Evolutionary conservation across 2,113 vertebrate genomes (phyloP).

Genomic region (Alectura lathami): DNA sequence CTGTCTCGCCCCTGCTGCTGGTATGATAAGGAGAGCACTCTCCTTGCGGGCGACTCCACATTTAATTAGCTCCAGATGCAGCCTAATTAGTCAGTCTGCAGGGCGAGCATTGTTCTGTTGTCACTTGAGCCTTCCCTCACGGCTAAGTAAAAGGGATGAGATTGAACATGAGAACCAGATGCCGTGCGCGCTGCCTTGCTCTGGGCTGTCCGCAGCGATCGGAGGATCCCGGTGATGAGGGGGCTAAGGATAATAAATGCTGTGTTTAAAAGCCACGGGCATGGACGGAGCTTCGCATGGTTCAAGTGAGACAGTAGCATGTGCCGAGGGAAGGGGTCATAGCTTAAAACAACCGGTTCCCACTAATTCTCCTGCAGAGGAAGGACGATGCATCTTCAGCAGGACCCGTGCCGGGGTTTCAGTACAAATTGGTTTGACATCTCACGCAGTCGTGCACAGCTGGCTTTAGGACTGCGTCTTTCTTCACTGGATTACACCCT

Average conservation of each 20-base stretch:
- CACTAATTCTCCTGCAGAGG: neutral
- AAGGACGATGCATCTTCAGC: neutral
- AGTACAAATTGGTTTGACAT: neutral
- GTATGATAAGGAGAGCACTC: slow-evolving; percentile 76
- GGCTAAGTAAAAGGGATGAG: slow-evolving; percentile 46
- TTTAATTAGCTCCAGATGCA: slow-evolving; percentile 96
- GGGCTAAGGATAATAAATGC: slow-evolving; percentile 64
- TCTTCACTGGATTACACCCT: neutral
- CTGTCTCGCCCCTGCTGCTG: slow-evolving; percentile 63
- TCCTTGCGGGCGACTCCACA: slow-evolving; percentile 77
- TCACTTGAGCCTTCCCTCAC: slow-evolving; percentile 73
- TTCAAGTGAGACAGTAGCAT: slow-evolving; percentile 74
- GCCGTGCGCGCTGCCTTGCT: neutral
- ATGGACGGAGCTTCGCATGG: slow-evolving; percentile 52
- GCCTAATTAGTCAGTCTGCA: slow-evolving; percentile 82
- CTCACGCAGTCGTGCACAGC: neutral
- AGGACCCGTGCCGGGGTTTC: neutral
- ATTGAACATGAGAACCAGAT: slow-evolving; percentile 62
- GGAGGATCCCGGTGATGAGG: slow-evolving; percentile 45
- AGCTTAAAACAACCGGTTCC: slow-evolving; percentile 43
- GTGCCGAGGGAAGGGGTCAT: slow-evolving; percentile 74
- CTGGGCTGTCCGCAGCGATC: neutral
- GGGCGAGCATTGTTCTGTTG: slow-evolving; percentile 63
- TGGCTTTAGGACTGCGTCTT: neutral
- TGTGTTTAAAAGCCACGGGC: slow-evolving; percentile 69